Evolutionary conservation across 2,113 vertebrate genomes (phyloP), one percentile per base, ranked within the genome.

Genomic region (Thalassarche chlororhynchos): DNA sequence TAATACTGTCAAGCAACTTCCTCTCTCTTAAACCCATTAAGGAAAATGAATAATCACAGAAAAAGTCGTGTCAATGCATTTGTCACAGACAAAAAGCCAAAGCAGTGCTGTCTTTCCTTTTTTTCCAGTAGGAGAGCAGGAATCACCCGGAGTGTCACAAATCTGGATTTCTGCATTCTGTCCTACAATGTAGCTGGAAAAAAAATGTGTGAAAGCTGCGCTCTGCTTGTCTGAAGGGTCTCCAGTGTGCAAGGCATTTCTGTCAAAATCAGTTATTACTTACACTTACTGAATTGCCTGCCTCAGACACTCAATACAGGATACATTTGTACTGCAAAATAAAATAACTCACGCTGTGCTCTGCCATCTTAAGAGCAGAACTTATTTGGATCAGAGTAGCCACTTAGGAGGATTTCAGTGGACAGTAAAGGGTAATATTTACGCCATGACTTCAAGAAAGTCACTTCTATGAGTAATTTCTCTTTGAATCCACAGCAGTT

Each of bases 221-320:
- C 72, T 80, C 57, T 54, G 49, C 62, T 85, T 71, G 40, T 77
- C 60, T 36, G 66, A 76, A 82, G 77, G 34, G 64, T 38, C 49
- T 81, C 90, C 24, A 52, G 65, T 15, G 74, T 42, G 77, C 36
- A 46, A 60, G 24, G n/a, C 55, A 49, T 57, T 91, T 87, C 72
- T 87, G 61, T 89, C 94, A 89, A 86, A 91, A 65, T 46, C 87
- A 19, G 58, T 88, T 83, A 55, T 61, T 90, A 66, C 90, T 96
- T 90, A 49, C 34, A 31, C 57, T 81, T 44, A 40, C 47, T 72
- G 71, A 69, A 57, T 34, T 55, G 36, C 54, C 29, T 84, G 83
- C 26, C 69, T 70, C 51, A 76, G 64, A 84, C 51, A 61, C 66
- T 49, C 72, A 17, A 10, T 13, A 31, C 38, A 58, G 76, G 72